phyloP scores from a whole-genome alignment of 2,888 invertebrate species.

The Archips crataeganus region DNA sequence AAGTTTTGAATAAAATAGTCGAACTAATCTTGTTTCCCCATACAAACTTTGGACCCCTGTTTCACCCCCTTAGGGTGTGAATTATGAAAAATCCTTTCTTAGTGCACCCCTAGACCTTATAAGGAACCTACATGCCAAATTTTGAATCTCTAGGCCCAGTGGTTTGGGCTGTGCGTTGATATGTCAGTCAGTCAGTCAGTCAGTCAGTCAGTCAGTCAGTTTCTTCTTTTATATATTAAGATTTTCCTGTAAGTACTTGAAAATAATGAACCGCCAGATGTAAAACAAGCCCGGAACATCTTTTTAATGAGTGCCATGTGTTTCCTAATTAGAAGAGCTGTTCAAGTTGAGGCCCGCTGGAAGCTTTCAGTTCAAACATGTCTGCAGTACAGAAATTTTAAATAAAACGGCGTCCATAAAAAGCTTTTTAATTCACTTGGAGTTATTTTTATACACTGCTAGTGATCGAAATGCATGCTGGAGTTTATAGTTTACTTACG shows the following conservation, averaged over 20 bases:
- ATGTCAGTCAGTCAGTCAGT: too few species aligned
- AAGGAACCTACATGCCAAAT: too few species aligned
- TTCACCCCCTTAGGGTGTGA: too few species aligned
- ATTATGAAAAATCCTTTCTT: too few species aligned
- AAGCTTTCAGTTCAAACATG: not conserved
- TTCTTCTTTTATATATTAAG: too few species aligned
- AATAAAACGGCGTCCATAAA: conserved; percentile 5
- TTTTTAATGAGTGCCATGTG: conserved; percentile 39
- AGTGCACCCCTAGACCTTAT: too few species aligned
- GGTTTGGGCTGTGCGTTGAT: too few species aligned
- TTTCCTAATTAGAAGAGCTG: conserved; percentile 26
- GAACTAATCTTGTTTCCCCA: too few species aligned
- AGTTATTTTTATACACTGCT: conserved; percentile 9
- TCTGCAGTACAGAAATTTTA: not conserved
- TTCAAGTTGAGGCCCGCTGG: conserved; percentile 3
- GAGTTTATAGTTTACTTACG: not conserved
- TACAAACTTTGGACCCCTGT: too few species aligned
- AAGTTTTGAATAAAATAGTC: too few species aligned
- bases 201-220: too few species aligned
- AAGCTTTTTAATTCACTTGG: conserved; percentile 12
- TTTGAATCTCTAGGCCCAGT: too few species aligned
- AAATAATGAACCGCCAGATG: conserved; percentile 27
- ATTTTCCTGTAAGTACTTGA: conserved; percentile 20
- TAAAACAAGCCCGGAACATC: conserved; percentile 23
- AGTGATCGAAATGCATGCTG: not conserved